Conservation (phyloP, 2,888 invertebrate genomes). For the Sipha maydis region DNA sequence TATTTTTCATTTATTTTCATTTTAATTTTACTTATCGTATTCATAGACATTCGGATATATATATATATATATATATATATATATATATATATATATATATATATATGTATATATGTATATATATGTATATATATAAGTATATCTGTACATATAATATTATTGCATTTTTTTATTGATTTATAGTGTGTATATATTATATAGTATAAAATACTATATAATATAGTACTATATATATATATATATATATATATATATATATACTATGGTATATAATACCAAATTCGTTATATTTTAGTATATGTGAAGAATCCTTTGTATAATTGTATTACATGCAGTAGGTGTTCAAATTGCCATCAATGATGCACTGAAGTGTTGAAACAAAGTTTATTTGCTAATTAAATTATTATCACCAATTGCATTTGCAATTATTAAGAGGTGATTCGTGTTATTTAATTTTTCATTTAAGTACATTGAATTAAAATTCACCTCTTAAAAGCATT, state of each 20-base stretch:
- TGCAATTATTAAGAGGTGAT: background rate
- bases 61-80: background rate
- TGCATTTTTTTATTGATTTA: background rate
- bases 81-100: background rate
- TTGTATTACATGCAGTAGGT: background rate
- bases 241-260: no score
- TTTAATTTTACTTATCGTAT: background rate
- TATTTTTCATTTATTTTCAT: background rate
- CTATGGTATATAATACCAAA: no score
- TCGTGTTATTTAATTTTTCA: background rate
- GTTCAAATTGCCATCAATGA: background rate
- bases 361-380: background rate
- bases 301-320: background rate
- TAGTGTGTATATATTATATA: background rate
- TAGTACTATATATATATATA: no score
- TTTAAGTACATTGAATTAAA: background rate
- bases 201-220: no score
- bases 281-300: background rate
- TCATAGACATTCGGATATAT: background rate
- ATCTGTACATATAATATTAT: background rate
- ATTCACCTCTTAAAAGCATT: no score
- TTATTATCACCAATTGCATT: background rate
- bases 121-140: no score
- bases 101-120: background rate
- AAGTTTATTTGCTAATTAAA: conserved; percentile 20